phyloP scores from a whole-genome alignment of 2,797 vertebrate species.

The Phyllotis vaccarum region DNA sequence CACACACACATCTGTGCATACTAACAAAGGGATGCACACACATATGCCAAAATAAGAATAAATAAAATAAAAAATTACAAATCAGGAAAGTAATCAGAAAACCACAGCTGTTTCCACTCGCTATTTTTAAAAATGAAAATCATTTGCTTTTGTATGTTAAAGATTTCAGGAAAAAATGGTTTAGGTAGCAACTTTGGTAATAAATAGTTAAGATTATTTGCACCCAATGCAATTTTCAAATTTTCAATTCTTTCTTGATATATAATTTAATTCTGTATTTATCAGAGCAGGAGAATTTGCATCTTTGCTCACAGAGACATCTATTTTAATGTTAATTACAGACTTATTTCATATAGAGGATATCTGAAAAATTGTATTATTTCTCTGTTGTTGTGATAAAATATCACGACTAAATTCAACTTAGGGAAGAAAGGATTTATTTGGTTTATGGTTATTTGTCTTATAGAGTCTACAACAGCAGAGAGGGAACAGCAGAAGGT shows the following conservation, averaged over 20 bases:
- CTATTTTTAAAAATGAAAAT: slow-evolving; percentile 47
- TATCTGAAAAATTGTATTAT: too few species aligned
- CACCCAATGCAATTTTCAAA: neutral
- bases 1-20: neutral
- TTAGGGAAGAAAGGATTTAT: too few species aligned
- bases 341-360: too few species aligned
- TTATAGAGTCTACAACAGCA: too few species aligned
- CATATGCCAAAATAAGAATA: neutral
- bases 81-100: neutral
- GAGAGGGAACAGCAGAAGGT: too few species aligned
- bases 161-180: neutral
- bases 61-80: neutral
- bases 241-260: neutral
- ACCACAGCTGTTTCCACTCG: neutral
- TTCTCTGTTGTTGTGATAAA: too few species aligned
- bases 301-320: neutral
- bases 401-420: too few species aligned
- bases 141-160: neutral
- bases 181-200: neutral
- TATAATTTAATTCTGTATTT: neutral
- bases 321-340: too few species aligned
- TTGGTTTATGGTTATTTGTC: too few species aligned
- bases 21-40: neutral
- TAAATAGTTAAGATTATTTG: neutral
- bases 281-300: neutral